phyloP scores from a whole-genome alignment of 2,797 vertebrate species.

The Apodemus agrarius region DNA sequence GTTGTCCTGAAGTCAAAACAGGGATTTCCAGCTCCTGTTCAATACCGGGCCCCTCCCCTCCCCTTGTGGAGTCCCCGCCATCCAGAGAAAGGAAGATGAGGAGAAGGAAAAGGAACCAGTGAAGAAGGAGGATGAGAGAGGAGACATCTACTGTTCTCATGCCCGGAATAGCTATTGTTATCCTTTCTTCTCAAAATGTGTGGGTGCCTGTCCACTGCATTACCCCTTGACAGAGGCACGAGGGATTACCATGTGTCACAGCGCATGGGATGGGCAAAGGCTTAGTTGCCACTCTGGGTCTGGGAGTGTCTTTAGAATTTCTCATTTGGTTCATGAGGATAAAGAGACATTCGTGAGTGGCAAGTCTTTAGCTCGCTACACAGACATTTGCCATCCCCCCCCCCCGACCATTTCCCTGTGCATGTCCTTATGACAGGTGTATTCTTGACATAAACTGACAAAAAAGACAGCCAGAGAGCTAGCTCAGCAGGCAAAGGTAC shows the following conservation, averaged over 20 bases:
- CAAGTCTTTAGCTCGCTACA: background rate
- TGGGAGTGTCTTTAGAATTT: background rate
- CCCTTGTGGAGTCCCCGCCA: background rate
- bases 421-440: background rate
- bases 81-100: background rate
- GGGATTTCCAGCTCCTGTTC: background rate
- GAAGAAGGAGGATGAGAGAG: background rate
- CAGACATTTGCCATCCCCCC: background rate
- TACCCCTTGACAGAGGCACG: background rate
- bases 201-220: background rate
- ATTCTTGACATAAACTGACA: background rate
- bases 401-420: background rate
- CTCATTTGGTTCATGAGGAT: background rate
- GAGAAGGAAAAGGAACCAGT: background rate
- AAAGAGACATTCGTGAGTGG: background rate
- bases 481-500: background rate
- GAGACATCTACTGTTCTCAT: background rate
- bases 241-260: fast-evolving
- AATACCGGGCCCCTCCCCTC: background rate
- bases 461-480: background rate
- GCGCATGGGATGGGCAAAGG: background rate
- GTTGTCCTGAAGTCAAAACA: background rate
- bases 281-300: background rate
- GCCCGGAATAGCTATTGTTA: background rate
- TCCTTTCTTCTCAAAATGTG: background rate